Percentiles rank a stretch among this genome's conserved stretches.
phyloP scores from a whole-genome alignment of 2,888 invertebrate genomes.

The Tipula unca region DNA sequence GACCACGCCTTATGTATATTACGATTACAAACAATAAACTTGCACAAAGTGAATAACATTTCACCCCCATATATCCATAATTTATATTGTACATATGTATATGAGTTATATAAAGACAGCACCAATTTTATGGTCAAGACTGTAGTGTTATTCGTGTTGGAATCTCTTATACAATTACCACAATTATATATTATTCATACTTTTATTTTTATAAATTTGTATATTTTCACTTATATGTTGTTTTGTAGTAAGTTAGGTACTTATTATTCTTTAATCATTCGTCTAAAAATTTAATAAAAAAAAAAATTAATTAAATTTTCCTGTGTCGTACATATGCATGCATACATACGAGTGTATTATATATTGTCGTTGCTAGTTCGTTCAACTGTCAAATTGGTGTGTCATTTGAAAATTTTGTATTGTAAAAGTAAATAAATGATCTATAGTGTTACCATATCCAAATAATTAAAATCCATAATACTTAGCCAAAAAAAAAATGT shows the following conservation, averaged over 20 bases:
- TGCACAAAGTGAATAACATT: background rate
- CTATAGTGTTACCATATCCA: background rate
- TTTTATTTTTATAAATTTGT: constrained; percentile 14
- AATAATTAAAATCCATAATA: background rate
- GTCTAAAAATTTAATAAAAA: background rate
- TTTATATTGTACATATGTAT: background rate
- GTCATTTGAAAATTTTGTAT: background rate
- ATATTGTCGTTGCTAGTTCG: background rate
- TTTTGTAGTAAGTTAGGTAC: background rate
- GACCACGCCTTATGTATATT: background rate
- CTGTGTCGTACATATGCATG: background rate
- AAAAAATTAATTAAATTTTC: background rate
- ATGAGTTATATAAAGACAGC: background rate
- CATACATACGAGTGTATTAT: background rate
- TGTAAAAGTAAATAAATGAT: background rate
- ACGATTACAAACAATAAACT: background rate
- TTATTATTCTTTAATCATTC: constrained; percentile 8
- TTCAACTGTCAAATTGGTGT: constrained; percentile 8
- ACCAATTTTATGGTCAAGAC: background rate
- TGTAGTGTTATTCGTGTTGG: background rate
- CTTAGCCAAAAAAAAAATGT: background rate
- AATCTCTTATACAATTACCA: background rate
- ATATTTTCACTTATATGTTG: background rate
- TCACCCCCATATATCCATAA: background rate
- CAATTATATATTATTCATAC: background rate